phyloP scores from a whole-genome alignment of 53 echinoderm and acorn worm genomes.

The Arbacia lixula region DNA sequence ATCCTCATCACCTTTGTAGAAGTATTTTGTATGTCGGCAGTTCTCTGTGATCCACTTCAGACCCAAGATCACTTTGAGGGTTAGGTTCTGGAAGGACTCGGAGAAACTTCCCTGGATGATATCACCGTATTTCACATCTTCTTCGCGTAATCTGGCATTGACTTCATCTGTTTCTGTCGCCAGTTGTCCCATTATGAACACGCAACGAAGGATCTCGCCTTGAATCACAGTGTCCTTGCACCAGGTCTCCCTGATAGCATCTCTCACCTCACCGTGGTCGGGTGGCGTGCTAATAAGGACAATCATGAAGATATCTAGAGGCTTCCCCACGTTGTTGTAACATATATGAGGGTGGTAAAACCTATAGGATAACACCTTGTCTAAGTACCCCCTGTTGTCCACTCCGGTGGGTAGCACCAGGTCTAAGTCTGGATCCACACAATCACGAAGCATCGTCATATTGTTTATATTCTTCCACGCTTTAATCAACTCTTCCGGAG shows the following conservation, averaged over 20 bases:
- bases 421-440: slow-evolving; percentile 50
- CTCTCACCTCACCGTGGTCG: slow-evolving; percentile 22
- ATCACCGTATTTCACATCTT: slow-evolving; percentile 60
- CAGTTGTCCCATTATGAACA: slow-evolving; percentile 47
- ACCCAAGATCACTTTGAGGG: slow-evolving; percentile 73
- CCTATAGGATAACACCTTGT: slow-evolving; percentile 21
- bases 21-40: slow-evolving; percentile 67
- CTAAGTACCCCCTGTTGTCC: slow-evolving; percentile 42
- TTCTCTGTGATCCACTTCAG: slow-evolving; percentile 68
- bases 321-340: not conserved
- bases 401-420: slow-evolving; percentile 45
- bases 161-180: not conserved
- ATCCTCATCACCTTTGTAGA: slow-evolving; percentile 81
- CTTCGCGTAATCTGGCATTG: slow-evolving; percentile 12
- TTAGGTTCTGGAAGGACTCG: slow-evolving; percentile 67
- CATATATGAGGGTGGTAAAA: slow-evolving; percentile 31
- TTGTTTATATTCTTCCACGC: slow-evolving; percentile 22
- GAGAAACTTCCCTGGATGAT: slow-evolving; percentile 73
- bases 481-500: slow-evolving; percentile 14
- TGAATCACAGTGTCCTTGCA: not conserved
- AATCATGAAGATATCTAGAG: slow-evolving; percentile 50
- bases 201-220: slow-evolving; percentile 22
- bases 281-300: slow-evolving; percentile 60
- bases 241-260: slow-evolving; percentile 71
- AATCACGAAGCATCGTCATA: not conserved